Conservation (phyloP, 2,888 invertebrate genomes). For the Strigamia maritima region DNA sequence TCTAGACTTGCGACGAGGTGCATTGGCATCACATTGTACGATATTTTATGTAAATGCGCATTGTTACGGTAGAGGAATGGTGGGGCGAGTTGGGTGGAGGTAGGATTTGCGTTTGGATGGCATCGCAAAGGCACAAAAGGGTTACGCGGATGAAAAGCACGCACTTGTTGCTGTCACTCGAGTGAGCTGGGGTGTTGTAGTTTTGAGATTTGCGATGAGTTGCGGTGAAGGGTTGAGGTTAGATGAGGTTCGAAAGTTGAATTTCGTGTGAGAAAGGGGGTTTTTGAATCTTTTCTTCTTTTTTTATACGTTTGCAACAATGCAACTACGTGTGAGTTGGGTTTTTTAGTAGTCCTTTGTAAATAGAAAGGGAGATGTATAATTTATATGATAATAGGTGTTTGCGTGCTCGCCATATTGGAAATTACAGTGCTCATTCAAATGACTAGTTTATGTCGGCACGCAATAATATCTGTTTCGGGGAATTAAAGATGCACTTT, state of each 20-base stretch:
- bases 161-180: conserved; percentile 21
- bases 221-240: neutral
- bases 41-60: conserved; percentile 1
- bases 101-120: neutral
- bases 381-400: neutral
- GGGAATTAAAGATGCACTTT: neutral
- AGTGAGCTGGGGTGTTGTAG: neutral
- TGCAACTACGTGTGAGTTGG: neutral
- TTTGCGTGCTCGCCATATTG: conserved; percentile 22
- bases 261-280: neutral
- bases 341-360: neutral
- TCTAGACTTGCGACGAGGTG: neutral
- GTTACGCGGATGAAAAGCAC: conserved; percentile 1
- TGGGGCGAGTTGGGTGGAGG: neutral
- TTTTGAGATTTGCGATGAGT: conserved; percentile 4
- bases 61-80: neutral
- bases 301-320: neutral
- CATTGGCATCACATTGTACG: neutral
- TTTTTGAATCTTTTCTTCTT: neutral
- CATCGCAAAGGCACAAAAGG: neutral
- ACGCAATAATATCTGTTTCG: neutral
- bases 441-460: neutral
- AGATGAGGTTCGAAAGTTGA: neutral
- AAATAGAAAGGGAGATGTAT: neutral
- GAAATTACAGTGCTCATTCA: conserved; percentile 6